Evolutionary conservation across 1,140 invertebrate species (phyloP).

Genomic region (Pygmarrhopalites habei): DNA sequence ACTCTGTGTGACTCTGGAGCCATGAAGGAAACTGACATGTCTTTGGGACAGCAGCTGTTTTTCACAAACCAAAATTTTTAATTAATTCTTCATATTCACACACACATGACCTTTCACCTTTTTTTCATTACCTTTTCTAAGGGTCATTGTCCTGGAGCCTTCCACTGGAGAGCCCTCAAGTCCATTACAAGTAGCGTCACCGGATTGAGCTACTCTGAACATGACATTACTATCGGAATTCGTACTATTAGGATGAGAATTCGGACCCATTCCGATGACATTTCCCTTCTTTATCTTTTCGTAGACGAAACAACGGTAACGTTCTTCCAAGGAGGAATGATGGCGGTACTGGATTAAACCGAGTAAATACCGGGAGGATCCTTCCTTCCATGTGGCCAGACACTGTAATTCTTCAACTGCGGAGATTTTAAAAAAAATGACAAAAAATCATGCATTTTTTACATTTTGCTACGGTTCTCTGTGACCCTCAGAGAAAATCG

Average conservation of each 20-base stretch:
- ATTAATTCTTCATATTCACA: no score
- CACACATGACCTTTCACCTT: no score
- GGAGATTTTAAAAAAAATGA: neutral
- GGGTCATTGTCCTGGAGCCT: slow-evolving; percentile 48
- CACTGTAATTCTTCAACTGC: slow-evolving; percentile 47
- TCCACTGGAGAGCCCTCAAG: slow-evolving; percentile 47
- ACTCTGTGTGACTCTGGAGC: slow-evolving; percentile 41
- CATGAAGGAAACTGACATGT: slow-evolving; percentile 43
- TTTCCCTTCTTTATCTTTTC: slow-evolving; percentile 36
- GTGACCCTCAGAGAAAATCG: no score
- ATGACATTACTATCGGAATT: slow-evolving; percentile 38
- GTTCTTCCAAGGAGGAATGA: slow-evolving; percentile 45
- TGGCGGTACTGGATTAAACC: slow-evolving; percentile 44
- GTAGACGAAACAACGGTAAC: slow-evolving; percentile 43
- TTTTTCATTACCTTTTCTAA: slow-evolving; percentile 22
- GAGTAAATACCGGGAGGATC: slow-evolving; percentile 47
- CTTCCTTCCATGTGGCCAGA: slow-evolving; percentile 48
- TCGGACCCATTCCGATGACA: neutral
- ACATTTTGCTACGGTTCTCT: neutral
- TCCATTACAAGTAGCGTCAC: slow-evolving; percentile 72
- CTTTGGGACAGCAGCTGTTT: slow-evolving; percentile 35
- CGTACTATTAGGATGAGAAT: neutral
- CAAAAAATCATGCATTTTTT: neutral
- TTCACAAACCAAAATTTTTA: no score
- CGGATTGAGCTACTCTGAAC: slow-evolving; percentile 66